A percentile compares a stretch with the other conserved stretches of the same genome.
phyloP scores from a whole-genome alignment of 2,888 invertebrate genomes.

The Limnephilus lunatus region DNA sequence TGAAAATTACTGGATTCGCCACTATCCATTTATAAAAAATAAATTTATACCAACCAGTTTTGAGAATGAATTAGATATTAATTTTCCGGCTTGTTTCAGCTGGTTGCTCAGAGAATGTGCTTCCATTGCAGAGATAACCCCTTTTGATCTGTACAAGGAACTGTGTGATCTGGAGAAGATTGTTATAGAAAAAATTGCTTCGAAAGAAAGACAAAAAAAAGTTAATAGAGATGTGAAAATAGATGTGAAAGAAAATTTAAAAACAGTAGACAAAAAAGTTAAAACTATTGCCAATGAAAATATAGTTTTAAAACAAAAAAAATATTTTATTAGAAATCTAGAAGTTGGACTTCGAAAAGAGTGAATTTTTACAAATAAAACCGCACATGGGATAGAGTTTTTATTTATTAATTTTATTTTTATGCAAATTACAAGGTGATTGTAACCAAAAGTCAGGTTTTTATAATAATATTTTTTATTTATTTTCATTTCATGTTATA shows the following conservation, averaged over 20 bases:
- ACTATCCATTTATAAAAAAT: slow-evolving; percentile 68
- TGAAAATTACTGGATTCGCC: slow-evolving; percentile 71
- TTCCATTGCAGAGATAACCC: slow-evolving; percentile 68
- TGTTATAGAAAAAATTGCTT: slow-evolving; percentile 26
- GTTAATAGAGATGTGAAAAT: not conserved
- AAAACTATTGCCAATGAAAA: not conserved
- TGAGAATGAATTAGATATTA: slow-evolving; percentile 68
- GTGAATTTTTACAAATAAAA: too few relatives aligned
- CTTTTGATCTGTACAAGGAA: slow-evolving; percentile 70
- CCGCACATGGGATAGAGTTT: too few relatives aligned
- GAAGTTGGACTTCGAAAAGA: too few relatives aligned
- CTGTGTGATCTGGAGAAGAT: slow-evolving; percentile 69
- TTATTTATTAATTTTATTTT: too few relatives aligned
- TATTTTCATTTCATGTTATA: too few relatives aligned
- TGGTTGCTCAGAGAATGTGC: slow-evolving; percentile 72
- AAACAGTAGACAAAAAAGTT: not conserved
- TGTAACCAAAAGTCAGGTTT: too few relatives aligned
- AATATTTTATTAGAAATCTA: not conserved
- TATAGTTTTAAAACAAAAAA: not conserved
- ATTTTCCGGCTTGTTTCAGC: slow-evolving; percentile 69
- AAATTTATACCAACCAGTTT: slow-evolving; percentile 68
- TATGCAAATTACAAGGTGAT: too few relatives aligned
- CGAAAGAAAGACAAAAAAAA: not conserved
- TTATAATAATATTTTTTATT: too few relatives aligned
- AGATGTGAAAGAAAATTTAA: not conserved